Conservation (phyloP, 37 sponge, comb jelly and placozoan genomes). For the Eunapius fragilis region DNA sequence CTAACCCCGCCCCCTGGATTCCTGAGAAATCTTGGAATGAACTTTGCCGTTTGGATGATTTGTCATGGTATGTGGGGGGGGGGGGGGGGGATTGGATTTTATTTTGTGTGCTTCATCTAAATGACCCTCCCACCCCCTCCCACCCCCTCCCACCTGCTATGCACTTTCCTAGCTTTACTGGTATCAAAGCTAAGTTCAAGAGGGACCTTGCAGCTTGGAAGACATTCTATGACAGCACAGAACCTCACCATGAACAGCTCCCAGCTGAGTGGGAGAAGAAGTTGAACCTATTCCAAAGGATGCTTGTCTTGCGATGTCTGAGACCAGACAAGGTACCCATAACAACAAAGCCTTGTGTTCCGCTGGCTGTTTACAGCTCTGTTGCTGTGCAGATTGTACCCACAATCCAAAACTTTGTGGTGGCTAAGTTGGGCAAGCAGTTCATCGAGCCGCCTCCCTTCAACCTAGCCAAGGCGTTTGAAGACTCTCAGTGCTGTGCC, state of each 20-base stretch:
- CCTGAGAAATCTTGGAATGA: slow-evolving; percentile 99
- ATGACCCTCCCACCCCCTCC: no score
- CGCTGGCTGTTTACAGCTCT: not conserved
- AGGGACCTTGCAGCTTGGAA: slow-evolving; percentile 70
- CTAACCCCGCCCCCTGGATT: slow-evolving; percentile 90
- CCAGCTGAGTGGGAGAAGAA: slow-evolving; percentile 79
- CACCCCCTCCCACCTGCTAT: no score
- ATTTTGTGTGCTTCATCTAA: no score
- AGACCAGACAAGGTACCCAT: slow-evolving; percentile 90
- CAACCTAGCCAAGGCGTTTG: slow-evolving; percentile 91
- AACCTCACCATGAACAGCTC: slow-evolving; percentile 78
- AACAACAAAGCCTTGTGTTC: not conserved
- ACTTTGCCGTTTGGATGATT: slow-evolving; percentile 86
- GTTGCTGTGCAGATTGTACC: slow-evolving; percentile 75
- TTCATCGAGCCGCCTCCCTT: slow-evolving; percentile 99
- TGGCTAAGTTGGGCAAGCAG: slow-evolving; percentile 69
- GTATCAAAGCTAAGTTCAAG: slow-evolving; percentile 62
- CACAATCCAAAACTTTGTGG: slow-evolving; percentile 94
- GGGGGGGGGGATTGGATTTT: no score
- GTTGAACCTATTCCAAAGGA: slow-evolving; percentile 82
- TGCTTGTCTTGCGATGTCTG: slow-evolving; percentile 86
- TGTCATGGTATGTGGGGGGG: slow-evolving; percentile 28
- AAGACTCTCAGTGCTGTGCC: slow-evolving; percentile 95
- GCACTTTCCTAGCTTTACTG: slow-evolving; percentile 70
- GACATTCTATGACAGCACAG: slow-evolving; percentile 84